A percentile compares a stretch with the other conserved stretches of the same genome.
These are phyloP conservation scores for Mallotus villosus DNA, from an alignment of 2,797 vertebrate genomes.

Conservation along the genomic window DNA sequence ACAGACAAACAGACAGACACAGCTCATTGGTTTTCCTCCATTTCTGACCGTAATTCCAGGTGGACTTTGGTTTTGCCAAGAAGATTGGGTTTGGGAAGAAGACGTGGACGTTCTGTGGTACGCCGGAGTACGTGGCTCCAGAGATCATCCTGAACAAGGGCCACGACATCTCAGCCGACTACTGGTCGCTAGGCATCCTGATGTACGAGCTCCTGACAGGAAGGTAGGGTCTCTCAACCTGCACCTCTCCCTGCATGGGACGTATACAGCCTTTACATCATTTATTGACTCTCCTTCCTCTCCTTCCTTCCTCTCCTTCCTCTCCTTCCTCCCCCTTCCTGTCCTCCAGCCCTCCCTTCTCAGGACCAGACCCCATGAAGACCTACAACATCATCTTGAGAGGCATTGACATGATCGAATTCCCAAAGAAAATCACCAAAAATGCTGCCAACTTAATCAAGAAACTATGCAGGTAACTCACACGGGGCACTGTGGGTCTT, in stretches of 20 bases:
- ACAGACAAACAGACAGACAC: not conserved
- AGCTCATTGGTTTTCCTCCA: not conserved
- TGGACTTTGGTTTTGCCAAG: slow-evolving; percentile 98
- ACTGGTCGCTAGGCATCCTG: slow-evolving; percentile 97
- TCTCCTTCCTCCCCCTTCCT: not conserved
- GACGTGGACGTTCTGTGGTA: slow-evolving; percentile 98
- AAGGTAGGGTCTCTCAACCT: slow-evolving; percentile 77
- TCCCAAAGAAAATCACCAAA: slow-evolving; percentile 98
- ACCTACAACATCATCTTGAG: slow-evolving; percentile 96
- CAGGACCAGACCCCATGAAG: slow-evolving; percentile 97
- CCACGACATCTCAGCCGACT: slow-evolving; percentile 95
- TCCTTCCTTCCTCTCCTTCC: not conserved
- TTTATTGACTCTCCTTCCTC: not conserved
- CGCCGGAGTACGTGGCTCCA: slow-evolving; percentile 95
- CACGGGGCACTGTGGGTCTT: not conserved
- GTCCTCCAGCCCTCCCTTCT: slow-evolving; percentile 88
- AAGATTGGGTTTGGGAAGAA: slow-evolving; percentile 98
- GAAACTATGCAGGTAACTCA: slow-evolving; percentile 93
- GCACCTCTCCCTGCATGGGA: not conserved
- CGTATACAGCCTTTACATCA: no score
- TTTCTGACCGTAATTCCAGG: slow-evolving; percentile 67
- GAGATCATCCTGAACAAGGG: slow-evolving; percentile 99
- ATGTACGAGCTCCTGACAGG: slow-evolving; percentile 98
- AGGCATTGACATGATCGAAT: slow-evolving; percentile 98
- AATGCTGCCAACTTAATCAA: slow-evolving; percentile 96